Percentiles rank a stretch among this genome's conserved stretches.
Conservation (phyloP, 2,888 invertebrate genomes). For the Seira ritae region DNA sequence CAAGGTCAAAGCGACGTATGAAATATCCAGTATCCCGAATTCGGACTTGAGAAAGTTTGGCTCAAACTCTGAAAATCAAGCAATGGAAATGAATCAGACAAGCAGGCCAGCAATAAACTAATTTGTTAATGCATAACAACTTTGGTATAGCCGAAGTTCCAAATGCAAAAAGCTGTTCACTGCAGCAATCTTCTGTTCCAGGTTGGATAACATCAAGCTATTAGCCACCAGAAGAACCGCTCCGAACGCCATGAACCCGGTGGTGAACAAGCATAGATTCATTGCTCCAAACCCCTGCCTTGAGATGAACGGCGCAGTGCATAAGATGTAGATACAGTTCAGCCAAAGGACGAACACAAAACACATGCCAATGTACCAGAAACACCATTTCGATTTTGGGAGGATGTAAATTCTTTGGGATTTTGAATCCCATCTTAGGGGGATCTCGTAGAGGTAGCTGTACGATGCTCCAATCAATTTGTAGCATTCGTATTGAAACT, state of each 20-base stretch:
- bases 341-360: slow-evolving; percentile 18
- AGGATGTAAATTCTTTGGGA: not conserved
- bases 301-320: not conserved
- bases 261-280: not conserved
- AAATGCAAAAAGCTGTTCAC: slow-evolving; percentile 14
- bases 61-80: not conserved
- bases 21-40: not conserved
- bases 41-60: not conserved
- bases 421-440: not conserved
- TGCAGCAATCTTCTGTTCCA: not conserved
- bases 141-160: slow-evolving; percentile 6
- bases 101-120: not conserved
- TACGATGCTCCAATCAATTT: not conserved
- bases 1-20: not conserved
- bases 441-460: not conserved
- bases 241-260: not conserved
- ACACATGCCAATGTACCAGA: not conserved
- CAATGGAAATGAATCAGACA: not conserved
- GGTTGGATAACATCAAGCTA: not conserved
- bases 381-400: not conserved
- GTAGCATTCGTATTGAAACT: not conserved
- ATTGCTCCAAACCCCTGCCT: not conserved
- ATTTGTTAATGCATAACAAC: slow-evolving; percentile 13
- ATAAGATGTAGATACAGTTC: not conserved
- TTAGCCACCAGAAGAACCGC: not conserved